Base-by-base conservation (phyloP, 2,888 invertebrate genomes). In the Euzetes globulus region DNA sequence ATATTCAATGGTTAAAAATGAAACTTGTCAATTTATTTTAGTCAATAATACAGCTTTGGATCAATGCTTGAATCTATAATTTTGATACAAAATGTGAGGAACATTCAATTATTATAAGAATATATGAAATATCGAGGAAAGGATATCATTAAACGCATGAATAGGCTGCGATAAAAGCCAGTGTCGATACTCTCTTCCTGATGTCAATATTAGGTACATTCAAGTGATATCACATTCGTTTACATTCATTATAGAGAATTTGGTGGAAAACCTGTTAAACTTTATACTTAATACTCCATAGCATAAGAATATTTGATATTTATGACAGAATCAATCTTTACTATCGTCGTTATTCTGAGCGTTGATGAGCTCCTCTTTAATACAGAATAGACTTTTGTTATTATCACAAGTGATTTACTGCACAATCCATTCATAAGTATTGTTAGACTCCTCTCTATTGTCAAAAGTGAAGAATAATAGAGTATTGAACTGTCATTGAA, bases 111-210 rank as follows among this genome's bases (percentile, higher is more conserved):
- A 50, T n/a, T 19, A 5, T 13, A 19, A 50, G 13, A 50, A 50
- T 58, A 29, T 22, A 22, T 29, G 11, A 41, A 65, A 65, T 6
- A 11, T 63, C 7, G 37, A 41, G 37, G n/a, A 47, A 37, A 70
- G 70, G 70, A 70, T 70, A 25, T 70, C 41, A 70, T 70, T 70
- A 70, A 70, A 45, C 70, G 70, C 70, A 70, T 70, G 70, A 70
- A 70, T 45, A 47, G 70, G n/a, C 47, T 19, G 41, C 27, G 47
- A 70, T 70, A 45, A 70, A n/a, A 41, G 15, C 9, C 33, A 52
- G 52, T 52, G n/a, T 52, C 22, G 19, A 1, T 52, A n/a, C 58
- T 58, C 27, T 58, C 25, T 15, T 27, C 6, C 19, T 58, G 3
- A 55, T 55, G 15, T 27, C 58, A 27, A 25, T 58, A 58, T 58